Conservation (phyloP, 2,797 vertebrate species). For the Sylvia borin region DNA sequence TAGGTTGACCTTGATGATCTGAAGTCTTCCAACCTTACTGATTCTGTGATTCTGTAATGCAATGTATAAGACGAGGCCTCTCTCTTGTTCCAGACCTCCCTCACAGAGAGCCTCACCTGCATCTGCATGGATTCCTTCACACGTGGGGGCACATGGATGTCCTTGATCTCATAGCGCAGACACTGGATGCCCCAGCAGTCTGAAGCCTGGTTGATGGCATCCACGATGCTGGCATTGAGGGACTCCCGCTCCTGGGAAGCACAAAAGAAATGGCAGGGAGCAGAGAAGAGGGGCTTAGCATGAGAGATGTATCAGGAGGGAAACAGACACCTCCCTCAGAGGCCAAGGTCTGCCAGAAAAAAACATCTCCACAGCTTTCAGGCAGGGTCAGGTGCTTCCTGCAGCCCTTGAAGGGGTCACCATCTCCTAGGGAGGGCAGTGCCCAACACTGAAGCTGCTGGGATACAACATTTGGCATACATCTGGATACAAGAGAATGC, state of each 20-base stretch:
- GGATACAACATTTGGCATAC: background rate
- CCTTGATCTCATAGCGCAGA: slow-evolving; percentile 96
- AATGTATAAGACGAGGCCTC: rapidly evolving
- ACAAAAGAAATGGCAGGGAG: background rate
- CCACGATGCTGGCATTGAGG: slow-evolving; percentile 91
- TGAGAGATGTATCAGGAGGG: background rate
- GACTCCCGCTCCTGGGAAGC: slow-evolving; percentile 88
- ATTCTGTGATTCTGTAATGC: background rate
- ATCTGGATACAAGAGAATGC: background rate
- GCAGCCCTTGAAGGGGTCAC: background rate
- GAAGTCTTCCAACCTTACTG: background rate
- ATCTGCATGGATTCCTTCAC: slow-evolving; percentile 99
- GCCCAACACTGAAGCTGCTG: background rate
- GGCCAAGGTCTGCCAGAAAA: background rate
- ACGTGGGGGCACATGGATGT: slow-evolving; percentile 92
- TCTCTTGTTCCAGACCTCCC: background rate
- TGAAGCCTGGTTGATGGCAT: slow-evolving; percentile 92
- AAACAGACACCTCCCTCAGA: rapidly evolving
- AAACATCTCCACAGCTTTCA: background rate
- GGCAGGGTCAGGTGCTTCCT: background rate
- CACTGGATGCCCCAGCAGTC: slow-evolving; percentile 96
- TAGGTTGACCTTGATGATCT: background rate
- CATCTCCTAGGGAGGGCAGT: background rate
- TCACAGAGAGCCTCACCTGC: slow-evolving; percentile 83
- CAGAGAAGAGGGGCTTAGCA: background rate